Conservation (phyloP, 2,797 vertebrate species). For the Artibeus jamaicensis region DNA sequence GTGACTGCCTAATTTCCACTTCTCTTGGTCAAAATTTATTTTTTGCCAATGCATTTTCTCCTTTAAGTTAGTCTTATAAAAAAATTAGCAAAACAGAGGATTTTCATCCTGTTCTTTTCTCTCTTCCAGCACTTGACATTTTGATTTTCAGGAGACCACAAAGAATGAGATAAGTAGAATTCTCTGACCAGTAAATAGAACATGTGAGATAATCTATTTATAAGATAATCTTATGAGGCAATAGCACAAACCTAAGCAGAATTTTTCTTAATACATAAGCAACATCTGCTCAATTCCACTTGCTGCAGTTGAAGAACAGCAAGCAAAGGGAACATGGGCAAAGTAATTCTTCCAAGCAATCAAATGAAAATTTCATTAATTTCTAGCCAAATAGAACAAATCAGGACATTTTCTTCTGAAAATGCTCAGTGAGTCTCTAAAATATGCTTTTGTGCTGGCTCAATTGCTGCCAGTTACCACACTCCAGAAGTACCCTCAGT, state of each 20-base stretch:
- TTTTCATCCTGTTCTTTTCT: neutral
- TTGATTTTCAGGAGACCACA: neutral
- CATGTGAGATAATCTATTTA: neutral
- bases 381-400: slow-evolving; percentile 10
- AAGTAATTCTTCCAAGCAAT: neutral
- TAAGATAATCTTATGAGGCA: neutral
- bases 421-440: neutral
- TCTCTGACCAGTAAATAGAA: neutral
- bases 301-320: neutral
- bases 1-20: neutral
- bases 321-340: neutral
- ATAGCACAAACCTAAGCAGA: neutral
- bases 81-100: neutral
- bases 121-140: neutral
- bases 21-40: neutral
- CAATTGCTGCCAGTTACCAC: neutral
- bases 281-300: neutral
- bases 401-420: neutral
- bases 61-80: neutral
- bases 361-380: neutral
- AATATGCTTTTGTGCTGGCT: neutral
- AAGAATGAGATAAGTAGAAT: neutral
- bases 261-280: neutral
- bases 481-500: neutral
- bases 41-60: neutral